Percentiles rank a stretch among this genome's conserved stretches.
These are phyloP conservation scores for Tuberolachnus salignus DNA, from an alignment of 2,888 invertebrate species.

Conservation along the genomic window DNA sequence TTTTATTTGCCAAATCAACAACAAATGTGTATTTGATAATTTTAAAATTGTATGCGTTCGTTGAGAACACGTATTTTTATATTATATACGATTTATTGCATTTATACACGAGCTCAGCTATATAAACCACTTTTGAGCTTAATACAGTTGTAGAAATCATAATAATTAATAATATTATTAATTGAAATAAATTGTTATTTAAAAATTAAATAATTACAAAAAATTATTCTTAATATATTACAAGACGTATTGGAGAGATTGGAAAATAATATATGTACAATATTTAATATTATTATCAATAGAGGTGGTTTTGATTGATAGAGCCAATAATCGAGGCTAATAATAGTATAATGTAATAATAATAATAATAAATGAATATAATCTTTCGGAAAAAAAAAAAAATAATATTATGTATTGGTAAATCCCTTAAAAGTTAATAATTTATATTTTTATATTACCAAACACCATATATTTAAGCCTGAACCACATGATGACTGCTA, in stretches of 20 bases:
- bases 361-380: not conserved
- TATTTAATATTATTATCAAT: constrained; percentile 26
- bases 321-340: not conserved
- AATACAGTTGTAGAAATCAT: constrained; percentile 19
- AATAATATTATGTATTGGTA: not conserved
- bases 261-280: constrained; percentile 24
- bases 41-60: constrained; percentile 11
- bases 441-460: not conserved
- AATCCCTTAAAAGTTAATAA: constrained; percentile 37
- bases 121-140: constrained; percentile 36
- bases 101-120: constrained; percentile 50
- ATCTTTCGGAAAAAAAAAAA: not conserved
- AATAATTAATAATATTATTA: not conserved
- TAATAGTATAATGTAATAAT: not conserved
- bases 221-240: too few species aligned
- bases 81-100: constrained; percentile 50
- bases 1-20: not conserved
- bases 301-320: not conserved
- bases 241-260: not conserved
- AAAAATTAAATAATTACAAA: too few species aligned
- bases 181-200: too few species aligned
- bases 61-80: too few species aligned
- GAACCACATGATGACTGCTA: too few species aligned
- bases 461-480: too few species aligned
- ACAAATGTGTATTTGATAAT: constrained; percentile 16